Evolutionary conservation across 2,888 invertebrate species (phyloP), one percentile per base, ranked within the genome.

Genomic region (Buathra laborator): DNA sequence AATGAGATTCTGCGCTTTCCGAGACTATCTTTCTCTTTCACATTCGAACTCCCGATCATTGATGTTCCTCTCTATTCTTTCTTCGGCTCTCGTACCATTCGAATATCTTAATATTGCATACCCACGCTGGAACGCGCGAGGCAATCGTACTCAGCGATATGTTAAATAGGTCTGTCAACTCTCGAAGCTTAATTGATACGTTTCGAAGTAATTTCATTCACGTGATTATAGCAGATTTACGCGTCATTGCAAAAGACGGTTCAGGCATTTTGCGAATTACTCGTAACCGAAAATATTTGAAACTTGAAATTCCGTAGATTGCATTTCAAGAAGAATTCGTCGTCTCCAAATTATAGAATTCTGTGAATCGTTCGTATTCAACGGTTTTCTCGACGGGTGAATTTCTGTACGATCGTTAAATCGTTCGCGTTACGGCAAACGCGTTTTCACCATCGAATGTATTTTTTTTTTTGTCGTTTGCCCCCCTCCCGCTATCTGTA

Each of bases 191-290:
- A 74, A 86, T 85, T 77, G 77, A 82, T 85, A 81, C 87, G 88
- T 85, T 86, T 81, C 75, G 84, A 85, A 87, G 84, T 87, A 88
- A 90, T 89, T 87, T 86, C 59, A 84, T 67, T 88, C 87, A 86
- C 86, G 87, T 89, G 88, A 89, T 88, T 87, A 88, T 87, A 85
- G 12, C 0, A 62, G 51, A 29, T 81, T 70, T 44, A 43, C 66
- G 56, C 43, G 24, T 24, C 4, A 46, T 14, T 29, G 29, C 48
- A 29, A 19, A 19, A 0, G 37, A 7, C 37, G 37, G 6, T 37
- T 37, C 37, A 7, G 37, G 37, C 37, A 37, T 14, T 12, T 32
- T n/a, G 32, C 29, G 62, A 62, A 32, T 62, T 12, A 62, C 7
- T 4, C n/a, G 32, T 4, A 14, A 9, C 56, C 19, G 24, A 68